phyloP scores from a whole-genome alignment of 2,888 invertebrate species.

The Gandaritis pyraliata region DNA sequence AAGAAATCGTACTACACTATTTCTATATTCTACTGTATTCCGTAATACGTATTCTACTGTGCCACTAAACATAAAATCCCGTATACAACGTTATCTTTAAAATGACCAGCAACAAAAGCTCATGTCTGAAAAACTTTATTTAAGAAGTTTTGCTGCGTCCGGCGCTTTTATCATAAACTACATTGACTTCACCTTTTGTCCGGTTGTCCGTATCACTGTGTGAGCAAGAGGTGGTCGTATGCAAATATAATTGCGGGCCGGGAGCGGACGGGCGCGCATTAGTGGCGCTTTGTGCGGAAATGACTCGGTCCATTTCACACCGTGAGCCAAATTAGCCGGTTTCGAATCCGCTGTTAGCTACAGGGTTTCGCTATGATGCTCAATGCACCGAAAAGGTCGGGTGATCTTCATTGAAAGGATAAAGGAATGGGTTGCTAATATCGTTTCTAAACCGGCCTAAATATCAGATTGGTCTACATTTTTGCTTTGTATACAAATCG shows the following conservation, averaged over 20 bases:
- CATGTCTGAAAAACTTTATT: conserved; percentile 2
- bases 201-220: conserved; percentile 54
- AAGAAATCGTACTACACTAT: too few relatives aligned
- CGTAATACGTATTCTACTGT: neutral
- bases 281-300: conserved; percentile 75
- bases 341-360: conserved; percentile 58
- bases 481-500: neutral
- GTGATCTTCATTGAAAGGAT: conserved; percentile 27
- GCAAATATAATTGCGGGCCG: conserved; percentile 77
- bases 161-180: conserved; percentile 41
- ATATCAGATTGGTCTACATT: neutral
- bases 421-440: conserved; percentile 30
- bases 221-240: conserved; percentile 66
- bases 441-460: conserved; percentile 10
- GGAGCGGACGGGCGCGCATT: conserved; percentile 73
- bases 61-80: neutral
- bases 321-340: conserved; percentile 71
- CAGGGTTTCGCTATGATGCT: conserved; percentile 51
- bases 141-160: conserved; percentile 5
- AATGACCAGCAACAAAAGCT: neutral
- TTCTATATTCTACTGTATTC: too few relatives aligned
- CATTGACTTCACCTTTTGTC: conserved; percentile 57
- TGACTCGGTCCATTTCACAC: conserved; percentile 78
- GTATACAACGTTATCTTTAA: neutral
- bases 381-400: conserved; percentile 38